Conservation (phyloP, 35 echinoderm and acorn worm genomes). For the Ophiothrix spiculata region DNA sequence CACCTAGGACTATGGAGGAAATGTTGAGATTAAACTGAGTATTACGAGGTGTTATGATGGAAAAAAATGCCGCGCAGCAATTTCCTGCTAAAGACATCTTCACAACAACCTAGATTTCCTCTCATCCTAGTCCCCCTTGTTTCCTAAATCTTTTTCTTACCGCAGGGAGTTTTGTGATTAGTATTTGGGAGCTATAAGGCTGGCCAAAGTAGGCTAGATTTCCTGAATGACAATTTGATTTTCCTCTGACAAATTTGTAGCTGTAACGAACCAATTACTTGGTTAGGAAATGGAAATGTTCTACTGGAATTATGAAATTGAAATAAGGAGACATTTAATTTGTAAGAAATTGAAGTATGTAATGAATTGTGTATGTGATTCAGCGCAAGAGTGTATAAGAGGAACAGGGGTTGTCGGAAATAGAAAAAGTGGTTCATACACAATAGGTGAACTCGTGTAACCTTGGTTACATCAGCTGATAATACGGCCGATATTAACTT, state of each 20-base stretch:
- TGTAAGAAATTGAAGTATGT: too few species aligned
- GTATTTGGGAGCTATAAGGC: neutral
- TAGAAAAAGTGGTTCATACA: too few species aligned
- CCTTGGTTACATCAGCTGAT: too few species aligned
- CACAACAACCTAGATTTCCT: neutral
- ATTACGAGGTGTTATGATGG: neutral
- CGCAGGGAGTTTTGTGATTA: neutral
- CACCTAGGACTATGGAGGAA: neutral
- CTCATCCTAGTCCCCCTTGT: neutral
- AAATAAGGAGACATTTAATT: too few species aligned
- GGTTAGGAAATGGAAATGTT: neutral
- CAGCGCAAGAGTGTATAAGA: too few species aligned
- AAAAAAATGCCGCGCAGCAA: neutral
- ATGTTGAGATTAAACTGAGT: neutral
- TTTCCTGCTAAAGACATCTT: neutral
- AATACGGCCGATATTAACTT: too few species aligned
- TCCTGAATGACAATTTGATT: neutral
- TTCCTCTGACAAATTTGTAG: constrained; percentile 9
- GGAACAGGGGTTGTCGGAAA: too few species aligned
- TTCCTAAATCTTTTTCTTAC: neutral
- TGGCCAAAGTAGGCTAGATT: neutral
- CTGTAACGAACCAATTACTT: neutral
- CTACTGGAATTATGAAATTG: too few species aligned
- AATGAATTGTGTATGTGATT: too few species aligned
- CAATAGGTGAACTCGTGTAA: too few species aligned